Conservation (phyloP, 23 tunicate genomes). For the Trididemnum miniatum region DNA sequence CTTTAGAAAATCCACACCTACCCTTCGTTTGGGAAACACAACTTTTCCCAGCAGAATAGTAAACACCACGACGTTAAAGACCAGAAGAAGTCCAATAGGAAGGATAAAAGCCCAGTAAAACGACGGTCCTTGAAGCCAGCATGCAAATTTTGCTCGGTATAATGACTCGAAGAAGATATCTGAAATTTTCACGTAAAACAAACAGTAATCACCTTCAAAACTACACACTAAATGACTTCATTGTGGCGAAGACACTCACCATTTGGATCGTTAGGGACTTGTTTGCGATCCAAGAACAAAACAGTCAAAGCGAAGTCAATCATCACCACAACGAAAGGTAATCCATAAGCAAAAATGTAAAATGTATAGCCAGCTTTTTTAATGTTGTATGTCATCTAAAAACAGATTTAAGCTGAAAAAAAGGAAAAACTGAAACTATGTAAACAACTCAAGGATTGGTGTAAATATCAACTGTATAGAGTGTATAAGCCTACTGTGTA, state of each 20-base stretch:
- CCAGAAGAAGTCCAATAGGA: constrained; percentile 23
- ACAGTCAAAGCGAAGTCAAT: no score
- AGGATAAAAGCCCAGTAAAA: constrained; percentile 30
- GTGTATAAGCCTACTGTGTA: no score
- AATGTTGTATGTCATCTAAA: background rate
- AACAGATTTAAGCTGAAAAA: background rate
- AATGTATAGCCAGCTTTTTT: background rate
- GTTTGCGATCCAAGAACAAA: no score
- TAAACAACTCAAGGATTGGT: no score
- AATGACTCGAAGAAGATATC: constrained; percentile 24
- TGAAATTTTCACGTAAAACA: background rate
- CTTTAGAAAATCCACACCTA: no score
- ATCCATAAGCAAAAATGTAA: constrained; percentile 31
- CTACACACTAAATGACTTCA: no score
- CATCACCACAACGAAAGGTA: constrained; percentile 33
- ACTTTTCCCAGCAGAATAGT: constrained; percentile 9
- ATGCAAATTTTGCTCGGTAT: constrained; percentile 10
- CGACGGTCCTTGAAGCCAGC: constrained; percentile 27
- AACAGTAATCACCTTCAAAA: background rate
- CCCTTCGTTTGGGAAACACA: background rate
- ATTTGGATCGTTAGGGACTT: no score
- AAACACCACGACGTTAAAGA: constrained; percentile 16
- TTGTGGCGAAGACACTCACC: no score
- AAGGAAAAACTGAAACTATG: background rate
- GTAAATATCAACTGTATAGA: no score